Evolutionary conservation across 2,888 invertebrate species (phyloP).

Genomic region (Amblyjoppa fuscipennis): DNA sequence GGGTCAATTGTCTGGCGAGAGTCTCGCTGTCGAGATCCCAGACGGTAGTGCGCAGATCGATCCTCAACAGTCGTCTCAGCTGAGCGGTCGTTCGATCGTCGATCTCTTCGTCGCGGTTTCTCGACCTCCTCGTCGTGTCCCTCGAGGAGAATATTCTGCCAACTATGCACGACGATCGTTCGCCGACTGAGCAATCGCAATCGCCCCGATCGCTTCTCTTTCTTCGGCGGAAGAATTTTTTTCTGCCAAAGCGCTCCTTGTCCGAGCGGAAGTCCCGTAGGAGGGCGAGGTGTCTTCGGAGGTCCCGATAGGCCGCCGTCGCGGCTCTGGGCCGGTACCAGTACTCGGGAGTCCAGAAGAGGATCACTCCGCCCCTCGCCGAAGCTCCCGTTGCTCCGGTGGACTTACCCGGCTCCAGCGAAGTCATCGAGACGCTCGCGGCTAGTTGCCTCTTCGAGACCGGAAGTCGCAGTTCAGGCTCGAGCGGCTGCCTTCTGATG

Average conservation of each 20-base stretch:
- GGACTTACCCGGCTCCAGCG: constrained; percentile 75
- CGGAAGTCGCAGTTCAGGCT: constrained; percentile 84
- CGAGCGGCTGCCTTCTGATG: constrained; percentile 82
- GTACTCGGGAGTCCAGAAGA: constrained; percentile 87
- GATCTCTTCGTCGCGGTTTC: constrained; percentile 1
- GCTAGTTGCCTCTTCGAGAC: constrained; percentile 85
- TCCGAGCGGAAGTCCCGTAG: constrained; percentile 69
- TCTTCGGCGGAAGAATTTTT: constrained; percentile 71
- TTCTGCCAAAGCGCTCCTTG: constrained; percentile 58
- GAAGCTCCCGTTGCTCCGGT: constrained; percentile 65
- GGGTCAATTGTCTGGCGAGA: constrained; percentile 86
- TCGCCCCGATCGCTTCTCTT: constrained; percentile 55
- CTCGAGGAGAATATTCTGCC: constrained; percentile 75
- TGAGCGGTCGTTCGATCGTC: constrained; percentile 69
- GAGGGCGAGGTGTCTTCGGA: constrained; percentile 81
- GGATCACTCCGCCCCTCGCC: constrained; percentile 81
- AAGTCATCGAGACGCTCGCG: constrained; percentile 85
- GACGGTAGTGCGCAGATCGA: constrained; percentile 84
- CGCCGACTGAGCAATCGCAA: background rate
- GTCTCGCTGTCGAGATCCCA: constrained; percentile 87
- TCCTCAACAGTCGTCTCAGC: constrained; percentile 83
- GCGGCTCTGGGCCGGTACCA: constrained; percentile 86
- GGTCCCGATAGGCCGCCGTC: constrained; percentile 84
- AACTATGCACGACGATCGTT: constrained; percentile 71
- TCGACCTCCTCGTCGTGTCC: constrained; percentile 27